Conservation (phyloP, 30 jellyfish, hydroid and myxozoan species). For the Catostylus mosaicus region DNA sequence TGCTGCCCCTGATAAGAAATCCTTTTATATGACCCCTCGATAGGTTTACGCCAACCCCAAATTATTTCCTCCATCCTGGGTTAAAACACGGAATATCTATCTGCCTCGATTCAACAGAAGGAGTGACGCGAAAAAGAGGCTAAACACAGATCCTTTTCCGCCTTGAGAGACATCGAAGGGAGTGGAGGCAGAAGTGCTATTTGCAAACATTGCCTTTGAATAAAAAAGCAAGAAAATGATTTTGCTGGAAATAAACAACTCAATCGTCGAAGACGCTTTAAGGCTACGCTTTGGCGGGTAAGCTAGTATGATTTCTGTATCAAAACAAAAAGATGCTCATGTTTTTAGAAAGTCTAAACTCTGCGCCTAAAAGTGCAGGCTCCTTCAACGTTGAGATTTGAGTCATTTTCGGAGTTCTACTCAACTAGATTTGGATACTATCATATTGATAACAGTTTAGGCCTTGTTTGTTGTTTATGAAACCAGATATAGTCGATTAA, state of each 20-base stretch:
- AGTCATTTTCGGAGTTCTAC: background rate
- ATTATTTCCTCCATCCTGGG: no score
- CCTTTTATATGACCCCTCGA: no score
- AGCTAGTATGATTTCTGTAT: background rate
- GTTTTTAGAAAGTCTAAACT: no score
- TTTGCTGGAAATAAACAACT: slow-evolving; percentile 87
- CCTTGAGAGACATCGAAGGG: slow-evolving; percentile 26
- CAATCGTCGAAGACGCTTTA: slow-evolving; percentile 91
- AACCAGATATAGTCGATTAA: no score
- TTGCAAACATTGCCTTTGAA: background rate
- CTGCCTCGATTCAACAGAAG: no score
- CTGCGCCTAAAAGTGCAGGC: no score
- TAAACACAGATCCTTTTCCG: slow-evolving; percentile 14
- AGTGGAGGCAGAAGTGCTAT: background rate
- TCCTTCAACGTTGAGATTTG: background rate
- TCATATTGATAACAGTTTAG: background rate
- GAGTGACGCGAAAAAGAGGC: background rate
- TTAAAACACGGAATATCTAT: no score
- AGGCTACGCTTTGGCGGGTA: slow-evolving; percentile 96
- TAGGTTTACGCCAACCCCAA: no score
- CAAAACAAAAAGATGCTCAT: background rate
- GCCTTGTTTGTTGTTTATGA: no score
- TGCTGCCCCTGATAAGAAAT: no score
- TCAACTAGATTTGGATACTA: background rate
- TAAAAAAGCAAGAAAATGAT: slow-evolving; percentile 42